phyloP scores from a whole-genome alignment of 2,797 vertebrate species.

The Picus viridis region DNA sequence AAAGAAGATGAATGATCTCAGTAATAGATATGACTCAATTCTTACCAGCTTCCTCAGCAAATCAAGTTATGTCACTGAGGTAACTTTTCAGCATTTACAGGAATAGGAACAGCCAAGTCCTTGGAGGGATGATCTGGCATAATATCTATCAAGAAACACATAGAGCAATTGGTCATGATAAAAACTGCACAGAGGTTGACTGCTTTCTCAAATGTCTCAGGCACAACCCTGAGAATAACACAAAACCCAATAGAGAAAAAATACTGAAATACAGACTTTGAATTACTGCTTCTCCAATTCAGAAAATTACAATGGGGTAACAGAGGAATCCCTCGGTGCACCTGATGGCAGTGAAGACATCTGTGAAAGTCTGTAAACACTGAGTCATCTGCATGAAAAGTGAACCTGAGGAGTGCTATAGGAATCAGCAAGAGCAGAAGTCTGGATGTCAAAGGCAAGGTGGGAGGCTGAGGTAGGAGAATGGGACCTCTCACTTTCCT shows the following conservation, averaged over 20 bases:
- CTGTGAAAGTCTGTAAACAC: neutral
- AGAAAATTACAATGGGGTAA: neutral
- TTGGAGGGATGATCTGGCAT: neutral
- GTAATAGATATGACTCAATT: neutral
- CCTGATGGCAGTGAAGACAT: neutral
- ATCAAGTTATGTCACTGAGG: conserved; percentile 36
- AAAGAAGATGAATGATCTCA: neutral
- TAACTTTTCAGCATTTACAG: conserved; percentile 35
- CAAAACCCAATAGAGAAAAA: neutral
- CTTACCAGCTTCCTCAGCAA: conserved; percentile 45
- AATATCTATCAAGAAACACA: neutral
- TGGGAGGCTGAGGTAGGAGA: neutral
- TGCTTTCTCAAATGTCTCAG: neutral
- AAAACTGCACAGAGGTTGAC: neutral
- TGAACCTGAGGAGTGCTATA: neutral
- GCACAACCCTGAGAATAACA: neutral
- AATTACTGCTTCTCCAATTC: neutral
- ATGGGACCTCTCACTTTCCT: neutral
- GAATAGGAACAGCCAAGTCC: conserved; percentile 16
- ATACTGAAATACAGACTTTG: neutral
- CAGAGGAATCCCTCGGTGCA: neutral
- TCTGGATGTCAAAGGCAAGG: neutral
- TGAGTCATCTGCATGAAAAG: neutral
- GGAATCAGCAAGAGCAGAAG: neutral
- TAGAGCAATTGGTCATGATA: neutral